phyloP scores from a whole-genome alignment of 2,797 vertebrate species.

The Bryconaethiops microstoma region DNA sequence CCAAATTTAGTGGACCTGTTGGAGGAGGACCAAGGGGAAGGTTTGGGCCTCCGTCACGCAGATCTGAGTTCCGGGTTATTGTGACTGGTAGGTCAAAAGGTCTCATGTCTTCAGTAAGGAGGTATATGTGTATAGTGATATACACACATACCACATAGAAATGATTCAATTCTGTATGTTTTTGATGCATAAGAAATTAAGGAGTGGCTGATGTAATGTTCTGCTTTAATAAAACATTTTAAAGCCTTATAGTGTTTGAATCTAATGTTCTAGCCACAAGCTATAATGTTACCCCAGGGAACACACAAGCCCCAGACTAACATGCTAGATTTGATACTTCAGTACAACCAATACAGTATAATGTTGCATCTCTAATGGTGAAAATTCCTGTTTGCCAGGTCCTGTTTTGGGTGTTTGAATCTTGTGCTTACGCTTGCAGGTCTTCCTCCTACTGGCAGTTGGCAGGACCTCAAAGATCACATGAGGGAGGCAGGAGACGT shows the following conservation, averaged over 20 bases:
- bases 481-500: conserved; percentile 87
- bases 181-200: too few relatives aligned
- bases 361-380: background rate
- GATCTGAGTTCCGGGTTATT: conserved; percentile 92
- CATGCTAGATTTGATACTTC: too few relatives aligned
- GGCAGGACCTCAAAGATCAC: conserved; percentile 93
- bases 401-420: background rate
- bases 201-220: too few relatives aligned
- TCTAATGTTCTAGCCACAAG: background rate
- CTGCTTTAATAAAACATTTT: too few relatives aligned
- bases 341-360: too few relatives aligned
- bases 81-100: conserved; percentile 82
- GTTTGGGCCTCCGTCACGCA: conserved; percentile 88
- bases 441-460: conserved; percentile 85
- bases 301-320: too few relatives aligned
- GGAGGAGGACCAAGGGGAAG: conserved; percentile 84
- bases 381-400: background rate
- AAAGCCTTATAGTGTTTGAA: too few relatives aligned
- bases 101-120: background rate
- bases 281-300: background rate
- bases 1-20: conserved; percentile 80
- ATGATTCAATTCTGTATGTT: too few relatives aligned
- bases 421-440: conserved; percentile 66
- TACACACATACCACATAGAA: too few relatives aligned
- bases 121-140: background rate